phyloP scores from a whole-genome alignment of 2,888 invertebrate genomes.

The Epinotia demarniana region DNA sequence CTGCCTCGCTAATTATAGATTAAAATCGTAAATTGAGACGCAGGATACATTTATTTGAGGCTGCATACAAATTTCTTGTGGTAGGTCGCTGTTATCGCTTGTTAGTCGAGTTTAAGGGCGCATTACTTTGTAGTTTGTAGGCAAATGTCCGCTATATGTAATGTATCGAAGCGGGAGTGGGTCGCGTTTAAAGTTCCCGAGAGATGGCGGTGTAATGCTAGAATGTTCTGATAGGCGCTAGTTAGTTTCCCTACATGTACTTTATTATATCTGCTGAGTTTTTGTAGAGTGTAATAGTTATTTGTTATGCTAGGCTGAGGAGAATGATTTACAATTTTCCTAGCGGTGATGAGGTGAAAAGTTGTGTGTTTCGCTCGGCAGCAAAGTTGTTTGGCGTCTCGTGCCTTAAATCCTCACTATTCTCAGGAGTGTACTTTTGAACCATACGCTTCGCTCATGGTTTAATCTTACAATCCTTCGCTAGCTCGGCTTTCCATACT shows the following conservation, averaged over 20 bases:
- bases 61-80: conserved; percentile 39
- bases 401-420: too few species aligned
- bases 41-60: conserved; percentile 41
- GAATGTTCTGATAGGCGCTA: not conserved
- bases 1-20: conserved; percentile 41
- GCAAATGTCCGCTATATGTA: conserved; percentile 15
- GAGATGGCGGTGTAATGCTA: conserved; percentile 17
- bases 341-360: too few species aligned
- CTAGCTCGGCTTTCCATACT: too few species aligned
- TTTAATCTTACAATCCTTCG: too few species aligned
- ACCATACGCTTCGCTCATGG: too few species aligned
- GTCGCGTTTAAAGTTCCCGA: not conserved
- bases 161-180: not conserved
- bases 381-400: too few species aligned
- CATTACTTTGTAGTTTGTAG: conserved; percentile 27
- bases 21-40: conserved; percentile 44
- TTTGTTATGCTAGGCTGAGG: too few species aligned
- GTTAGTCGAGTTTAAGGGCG: conserved; percentile 30
- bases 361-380: too few species aligned
- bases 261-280: not conserved
- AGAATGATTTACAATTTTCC: too few species aligned
- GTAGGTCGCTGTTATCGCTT: conserved; percentile 32
- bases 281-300: too few species aligned
- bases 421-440: too few species aligned
- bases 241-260: not conserved